phyloP scores from a whole-genome alignment of 64 coral and sea anemone species.

The Montipora capricornis region DNA sequence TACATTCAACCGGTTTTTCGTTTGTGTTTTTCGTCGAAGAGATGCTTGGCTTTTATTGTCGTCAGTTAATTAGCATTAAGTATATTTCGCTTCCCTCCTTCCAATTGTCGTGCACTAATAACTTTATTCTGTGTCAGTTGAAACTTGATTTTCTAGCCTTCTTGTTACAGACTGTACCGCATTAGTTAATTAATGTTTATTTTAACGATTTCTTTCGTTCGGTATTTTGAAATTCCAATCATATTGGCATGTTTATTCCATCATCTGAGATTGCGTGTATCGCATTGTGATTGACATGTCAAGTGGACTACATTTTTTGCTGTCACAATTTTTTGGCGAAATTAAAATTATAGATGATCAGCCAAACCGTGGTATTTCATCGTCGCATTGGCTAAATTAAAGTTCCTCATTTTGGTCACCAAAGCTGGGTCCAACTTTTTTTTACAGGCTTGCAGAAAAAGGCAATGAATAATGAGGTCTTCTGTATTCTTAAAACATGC shows the following conservation, averaged over 20 bases:
- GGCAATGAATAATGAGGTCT: no score
- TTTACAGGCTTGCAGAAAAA: no score
- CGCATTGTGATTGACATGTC: neutral
- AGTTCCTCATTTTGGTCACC: no score
- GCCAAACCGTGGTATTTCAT: no score
- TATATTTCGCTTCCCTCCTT: neutral
- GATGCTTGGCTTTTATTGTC: neutral
- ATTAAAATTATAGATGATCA: no score
- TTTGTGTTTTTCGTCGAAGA: neutral
- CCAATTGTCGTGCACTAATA: no score
- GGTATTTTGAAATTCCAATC: neutral
- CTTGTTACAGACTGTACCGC: no score
- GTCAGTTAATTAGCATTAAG: neutral
- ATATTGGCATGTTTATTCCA: neutral
- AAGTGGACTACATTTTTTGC: constrained; percentile 1
- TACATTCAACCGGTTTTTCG: neutral
- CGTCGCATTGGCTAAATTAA: no score
- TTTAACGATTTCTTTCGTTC: neutral
- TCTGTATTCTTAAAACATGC: no score
- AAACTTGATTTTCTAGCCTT: neutral
- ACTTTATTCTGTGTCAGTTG: constrained; percentile 17
- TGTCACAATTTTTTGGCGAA: no score
- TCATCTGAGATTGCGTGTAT: neutral
- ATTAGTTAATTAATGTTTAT: neutral
- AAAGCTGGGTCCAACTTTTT: no score